These are phyloP conservation scores for Vidua macroura DNA, from an alignment of 2,113 vertebrate species.

Conservation along the genomic window DNA sequence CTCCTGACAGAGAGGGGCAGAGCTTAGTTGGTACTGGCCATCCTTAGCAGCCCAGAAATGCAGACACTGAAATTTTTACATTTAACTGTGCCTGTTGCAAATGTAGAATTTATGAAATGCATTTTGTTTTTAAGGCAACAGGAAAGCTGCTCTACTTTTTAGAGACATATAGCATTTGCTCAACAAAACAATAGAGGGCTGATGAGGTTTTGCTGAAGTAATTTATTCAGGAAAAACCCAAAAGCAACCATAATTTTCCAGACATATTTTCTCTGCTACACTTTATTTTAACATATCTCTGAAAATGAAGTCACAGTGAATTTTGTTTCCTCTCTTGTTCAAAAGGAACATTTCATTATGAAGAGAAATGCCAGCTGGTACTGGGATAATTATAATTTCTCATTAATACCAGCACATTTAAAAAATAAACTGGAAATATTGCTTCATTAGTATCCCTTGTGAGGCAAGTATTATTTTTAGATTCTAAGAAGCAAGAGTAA, in stretches of 20 bases:
- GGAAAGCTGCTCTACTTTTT: not conserved
- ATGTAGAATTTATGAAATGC: not conserved
- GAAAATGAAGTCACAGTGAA: not conserved
- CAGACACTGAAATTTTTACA: not conserved
- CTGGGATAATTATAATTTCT: constrained; percentile 48
- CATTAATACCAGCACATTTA: constrained; percentile 30
- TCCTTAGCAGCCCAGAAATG: constrained; percentile 7
- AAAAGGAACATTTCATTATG: constrained; percentile 28
- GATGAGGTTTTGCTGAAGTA: constrained; percentile 1
- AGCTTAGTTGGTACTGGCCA: not conserved
- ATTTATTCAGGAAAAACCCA: not conserved
- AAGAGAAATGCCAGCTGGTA: constrained; percentile 45
- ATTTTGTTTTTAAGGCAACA: constrained; percentile 16
- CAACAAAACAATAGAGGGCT: not conserved
- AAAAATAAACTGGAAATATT: constrained; percentile 37
- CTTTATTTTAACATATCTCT: not conserved
- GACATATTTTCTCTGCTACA: not conserved
- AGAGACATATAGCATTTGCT: not conserved
- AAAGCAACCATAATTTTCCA: not conserved
- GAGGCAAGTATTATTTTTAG: constrained; percentile 39
- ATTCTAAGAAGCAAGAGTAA: not conserved
- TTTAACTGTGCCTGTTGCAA: not conserved
- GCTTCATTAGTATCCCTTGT: constrained; percentile 46
- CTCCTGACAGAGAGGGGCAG: not conserved
- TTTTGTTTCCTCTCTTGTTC: constrained; percentile 40